Evolutionary conservation across 2,797 vertebrate genomes (phyloP).

Genomic region (Pterois miles): DNA sequence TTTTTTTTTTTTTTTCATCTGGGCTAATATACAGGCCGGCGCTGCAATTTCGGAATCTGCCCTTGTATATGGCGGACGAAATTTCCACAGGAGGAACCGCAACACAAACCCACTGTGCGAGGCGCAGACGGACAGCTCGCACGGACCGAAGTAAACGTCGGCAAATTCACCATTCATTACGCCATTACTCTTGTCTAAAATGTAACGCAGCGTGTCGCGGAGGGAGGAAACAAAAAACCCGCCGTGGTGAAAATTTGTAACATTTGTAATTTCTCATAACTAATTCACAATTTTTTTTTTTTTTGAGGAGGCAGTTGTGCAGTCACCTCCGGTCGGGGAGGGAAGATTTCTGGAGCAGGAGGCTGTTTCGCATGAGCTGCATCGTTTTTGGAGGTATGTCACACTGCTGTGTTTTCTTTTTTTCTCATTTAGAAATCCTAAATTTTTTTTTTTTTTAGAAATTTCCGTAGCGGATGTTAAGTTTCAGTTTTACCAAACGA

Average conservation of each 20-base stretch:
- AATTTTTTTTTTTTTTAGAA: conserved; percentile 48
- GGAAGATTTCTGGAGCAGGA: conserved; percentile 73
- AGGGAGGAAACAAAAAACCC: conserved; percentile 7
- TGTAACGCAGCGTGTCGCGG: conserved; percentile 71
- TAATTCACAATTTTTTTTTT: conserved; percentile 75
- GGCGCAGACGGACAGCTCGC: conserved; percentile 44
- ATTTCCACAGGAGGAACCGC: conserved; percentile 78
- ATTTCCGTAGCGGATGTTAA: conserved; percentile 58
- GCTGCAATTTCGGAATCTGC: conserved; percentile 84
- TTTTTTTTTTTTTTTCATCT: conserved; percentile 50
- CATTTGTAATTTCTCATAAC: conserved; percentile 80
- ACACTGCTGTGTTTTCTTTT: conserved; percentile 51
- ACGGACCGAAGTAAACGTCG: conserved; percentile 50
- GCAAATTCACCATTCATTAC: conserved; percentile 58
- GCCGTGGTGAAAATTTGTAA: conserved; percentile 43
- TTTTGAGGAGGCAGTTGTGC: conserved; percentile 76
- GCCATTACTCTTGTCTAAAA: conserved; percentile 72
- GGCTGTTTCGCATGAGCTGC: conserved; percentile 79
- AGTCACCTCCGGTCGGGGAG: conserved; percentile 77
- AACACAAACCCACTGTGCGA: conserved; percentile 53
- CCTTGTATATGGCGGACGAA: conserved; percentile 86
- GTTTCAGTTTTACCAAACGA: conserved; percentile 47
- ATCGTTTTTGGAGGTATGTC: conserved; percentile 84
- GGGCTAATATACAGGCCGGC: conserved; percentile 77
- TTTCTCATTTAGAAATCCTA: conserved; percentile 66